These are phyloP conservation scores for Altica lythri DNA, from an alignment of 2,888 invertebrate species.

Conservation along the genomic window DNA sequence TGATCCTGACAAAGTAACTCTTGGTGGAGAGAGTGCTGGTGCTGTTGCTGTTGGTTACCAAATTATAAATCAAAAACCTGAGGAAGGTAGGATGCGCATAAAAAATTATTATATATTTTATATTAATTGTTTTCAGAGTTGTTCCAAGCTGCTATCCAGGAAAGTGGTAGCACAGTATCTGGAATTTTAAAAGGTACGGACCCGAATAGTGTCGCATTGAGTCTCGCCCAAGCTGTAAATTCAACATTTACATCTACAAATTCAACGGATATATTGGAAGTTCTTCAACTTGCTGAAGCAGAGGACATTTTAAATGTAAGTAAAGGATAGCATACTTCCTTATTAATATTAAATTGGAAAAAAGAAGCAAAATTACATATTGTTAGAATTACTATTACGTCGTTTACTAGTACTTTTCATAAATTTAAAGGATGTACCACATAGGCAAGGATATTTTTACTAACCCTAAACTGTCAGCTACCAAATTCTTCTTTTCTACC, in stretches of 20 bases:
- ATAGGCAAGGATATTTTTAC: too few species aligned
- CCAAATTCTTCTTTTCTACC: too few species aligned
- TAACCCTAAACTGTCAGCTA: too few species aligned
- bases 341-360: too few species aligned
- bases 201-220: slow-evolving; percentile 18
- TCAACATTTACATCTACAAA: slow-evolving; percentile 20
- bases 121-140: slow-evolving; percentile 29
- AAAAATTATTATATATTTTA: too few species aligned
- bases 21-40: slow-evolving; percentile 73
- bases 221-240: slow-evolving; percentile 20
- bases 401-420: too few species aligned
- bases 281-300: slow-evolving; percentile 18
- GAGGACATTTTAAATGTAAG: slow-evolving; percentile 22
- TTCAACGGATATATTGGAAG: slow-evolving; percentile 17
- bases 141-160: slow-evolving; percentile 26
- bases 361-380: too few species aligned
- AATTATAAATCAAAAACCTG: not conserved
- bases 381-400: too few species aligned
- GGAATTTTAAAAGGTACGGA: slow-evolving; percentile 6
- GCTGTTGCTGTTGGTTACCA: slow-evolving; percentile 57
- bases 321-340: too few species aligned
- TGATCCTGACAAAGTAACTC: slow-evolving; percentile 68
- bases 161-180: slow-evolving; percentile 27
- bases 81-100: not conserved
- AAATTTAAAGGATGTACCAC: too few species aligned